phyloP scores from a whole-genome alignment of 1,140 invertebrate species.

The Chelonus insularis region DNA sequence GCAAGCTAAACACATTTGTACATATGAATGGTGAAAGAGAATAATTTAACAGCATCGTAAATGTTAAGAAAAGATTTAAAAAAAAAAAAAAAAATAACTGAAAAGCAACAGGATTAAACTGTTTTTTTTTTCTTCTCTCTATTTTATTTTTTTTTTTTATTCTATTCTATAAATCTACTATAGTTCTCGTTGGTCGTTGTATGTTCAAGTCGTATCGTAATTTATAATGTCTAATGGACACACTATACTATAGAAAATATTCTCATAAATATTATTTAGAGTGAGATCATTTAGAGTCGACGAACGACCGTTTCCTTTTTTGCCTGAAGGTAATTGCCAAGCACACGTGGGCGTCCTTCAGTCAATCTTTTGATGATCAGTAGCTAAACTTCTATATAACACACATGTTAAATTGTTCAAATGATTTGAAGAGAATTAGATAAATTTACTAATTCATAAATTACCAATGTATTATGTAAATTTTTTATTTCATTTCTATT shows the following conservation, averaged over 20 bases:
- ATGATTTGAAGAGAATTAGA: not conserved
- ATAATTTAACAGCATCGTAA: not conserved
- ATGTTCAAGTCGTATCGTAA: too few relatives aligned
- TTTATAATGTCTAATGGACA: too few relatives aligned
- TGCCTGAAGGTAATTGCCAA: slow-evolving; percentile 3
- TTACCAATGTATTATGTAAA: too few relatives aligned
- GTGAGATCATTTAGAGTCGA: slow-evolving; percentile 1
- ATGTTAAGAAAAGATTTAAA: not conserved
- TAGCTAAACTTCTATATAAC: not conserved
- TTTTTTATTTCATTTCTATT: too few relatives aligned
- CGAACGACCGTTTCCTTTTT: not conserved
- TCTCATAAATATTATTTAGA: not conserved
- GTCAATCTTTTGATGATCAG: slow-evolving; percentile 14
- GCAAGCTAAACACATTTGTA: not conserved
- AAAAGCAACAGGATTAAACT: not conserved
- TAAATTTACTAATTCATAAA: too few relatives aligned
- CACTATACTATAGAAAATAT: not conserved
- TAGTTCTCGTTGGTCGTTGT: too few relatives aligned
- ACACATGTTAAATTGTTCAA: not conserved
- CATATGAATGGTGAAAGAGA: slow-evolving; percentile 18
- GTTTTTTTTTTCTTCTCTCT: too few relatives aligned
- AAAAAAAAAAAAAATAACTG: not conserved
- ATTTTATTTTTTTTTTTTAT: too few relatives aligned
- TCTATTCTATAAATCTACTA: too few relatives aligned
- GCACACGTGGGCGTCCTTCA: slow-evolving; percentile 28